Base-by-base conservation (phyloP, 2,113 vertebrate species). In the Nerophis lumbriciformis region DNA sequence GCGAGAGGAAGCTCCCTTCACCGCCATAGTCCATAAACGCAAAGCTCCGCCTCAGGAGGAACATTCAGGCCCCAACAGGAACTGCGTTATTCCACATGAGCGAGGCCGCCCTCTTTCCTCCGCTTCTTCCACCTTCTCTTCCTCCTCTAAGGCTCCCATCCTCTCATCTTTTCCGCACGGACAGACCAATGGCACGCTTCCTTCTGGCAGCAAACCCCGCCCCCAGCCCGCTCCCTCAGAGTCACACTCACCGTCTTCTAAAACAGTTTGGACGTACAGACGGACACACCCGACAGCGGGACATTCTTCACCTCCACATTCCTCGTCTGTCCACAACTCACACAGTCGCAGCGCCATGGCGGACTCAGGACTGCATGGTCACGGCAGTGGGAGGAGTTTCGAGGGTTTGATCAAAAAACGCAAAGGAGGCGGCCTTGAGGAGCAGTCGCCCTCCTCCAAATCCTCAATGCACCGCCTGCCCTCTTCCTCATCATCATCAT, bases 381-480 rank as follows among this genome's bases (percentile, higher is more conserved):
- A 89, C 78, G 72, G 75, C 14, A 64, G 86, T 2, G 79, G 73
- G 35, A 68, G 87, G 52, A 70, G 52, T 57, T 91, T 91, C 15
- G 90, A 93, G 74, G 91, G 90, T 12, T 88, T 93, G 74, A 90
- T 89, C 64, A 95, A 93, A 82, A 94, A 93, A 65, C 90, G 91
- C 61, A 94, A 94, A 77, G 91, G 91, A 57, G 62, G 65, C 1
- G 42, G 64, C 51, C 63, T 79, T 53, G 78, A 83, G 16, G 90
- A 86, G 59, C 90, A 75, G 75, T 90, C 65, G 49, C 91, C 67
- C 66, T 90, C 90, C 71, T 77, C 86, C 61, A 90, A 85, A 73
- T 66, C 75, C 64, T 66, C 90, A 19, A 61, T 55, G 48, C 87
- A 91, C n/a, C 88, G 88, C 64, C 90, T 92, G 59, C 72, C 92